Conservation (phyloP, 2,113 vertebrate species). For the Limnothrissa miodon region DNA sequence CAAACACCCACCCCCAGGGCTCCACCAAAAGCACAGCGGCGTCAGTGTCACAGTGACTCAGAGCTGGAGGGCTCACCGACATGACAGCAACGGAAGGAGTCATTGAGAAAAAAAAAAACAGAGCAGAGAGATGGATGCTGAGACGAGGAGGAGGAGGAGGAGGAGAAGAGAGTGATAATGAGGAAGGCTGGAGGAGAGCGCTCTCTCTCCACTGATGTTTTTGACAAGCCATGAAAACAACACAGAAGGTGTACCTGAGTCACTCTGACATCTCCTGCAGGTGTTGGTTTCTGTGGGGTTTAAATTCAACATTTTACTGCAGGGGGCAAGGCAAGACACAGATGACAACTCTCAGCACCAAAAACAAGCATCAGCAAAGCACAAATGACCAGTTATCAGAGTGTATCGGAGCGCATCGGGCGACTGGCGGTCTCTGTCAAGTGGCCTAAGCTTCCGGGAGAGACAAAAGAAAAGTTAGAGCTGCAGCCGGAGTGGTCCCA, state of each 20-base stretch:
- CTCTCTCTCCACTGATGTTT: conserved; percentile 63
- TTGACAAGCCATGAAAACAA: conserved; percentile 76
- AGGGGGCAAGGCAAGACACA: conserved; percentile 55
- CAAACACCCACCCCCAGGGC: conserved; percentile 61
- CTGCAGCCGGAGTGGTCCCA: background rate
- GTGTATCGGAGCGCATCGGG: conserved; percentile 25
- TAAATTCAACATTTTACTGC: conserved; percentile 78
- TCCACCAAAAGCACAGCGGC: conserved; percentile 68
- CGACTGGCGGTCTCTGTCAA: background rate
- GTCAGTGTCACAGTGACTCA: conserved; percentile 47
- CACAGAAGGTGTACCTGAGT: conserved; percentile 78
- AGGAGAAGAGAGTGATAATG: conserved; percentile 31
- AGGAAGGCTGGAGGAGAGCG: conserved; percentile 41
- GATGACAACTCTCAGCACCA: conserved; percentile 56
- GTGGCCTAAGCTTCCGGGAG: conserved; percentile 6
- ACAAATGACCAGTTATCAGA: conserved; percentile 39
- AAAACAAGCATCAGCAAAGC: conserved; percentile 40
- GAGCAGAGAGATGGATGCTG: background rate
- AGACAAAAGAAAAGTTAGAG: background rate
- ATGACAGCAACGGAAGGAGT: conserved; percentile 18
- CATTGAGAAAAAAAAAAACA: conserved; percentile 19
- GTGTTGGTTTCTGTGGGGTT: conserved; percentile 84
- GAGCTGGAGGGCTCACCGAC: conserved; percentile 42
- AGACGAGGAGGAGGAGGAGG: background rate
- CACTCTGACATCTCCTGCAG: conserved; percentile 85